These are phyloP conservation scores for Brachionus asplanchnoidis DNA, from an alignment of 1,140 invertebrate species.

Conservation along the genomic window DNA sequence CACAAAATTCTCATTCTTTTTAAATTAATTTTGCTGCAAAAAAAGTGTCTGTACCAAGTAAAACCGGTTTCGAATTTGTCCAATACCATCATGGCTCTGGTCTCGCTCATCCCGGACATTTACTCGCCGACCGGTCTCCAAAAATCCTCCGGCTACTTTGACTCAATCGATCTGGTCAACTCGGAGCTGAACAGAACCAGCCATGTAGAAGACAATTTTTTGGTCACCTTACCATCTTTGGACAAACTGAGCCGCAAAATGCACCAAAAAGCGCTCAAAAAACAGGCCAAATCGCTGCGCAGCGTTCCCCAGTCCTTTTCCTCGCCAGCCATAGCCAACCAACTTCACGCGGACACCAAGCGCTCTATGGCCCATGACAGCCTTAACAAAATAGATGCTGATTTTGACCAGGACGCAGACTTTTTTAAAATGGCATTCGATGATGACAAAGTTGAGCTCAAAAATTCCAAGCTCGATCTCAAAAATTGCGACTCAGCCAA, in stretches of 20 bases:
- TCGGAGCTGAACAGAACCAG: neutral
- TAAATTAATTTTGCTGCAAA: conserved; percentile 83
- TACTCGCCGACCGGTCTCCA: neutral
- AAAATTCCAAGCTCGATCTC: neutral
- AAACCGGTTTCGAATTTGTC: conserved; percentile 85
- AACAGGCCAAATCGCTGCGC: neutral
- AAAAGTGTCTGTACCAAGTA: conserved; percentile 77
- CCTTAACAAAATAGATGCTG: neutral
- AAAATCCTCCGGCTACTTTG: conserved; percentile 27
- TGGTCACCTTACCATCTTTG: neutral
- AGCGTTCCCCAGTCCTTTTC: neutral
- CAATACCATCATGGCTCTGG: conserved; percentile 74
- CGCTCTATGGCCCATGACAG: no score
- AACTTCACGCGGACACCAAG: neutral
- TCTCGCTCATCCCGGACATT: conserved; percentile 82
- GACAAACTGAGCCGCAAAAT: conserved; percentile 10
- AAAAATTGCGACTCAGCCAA: neutral
- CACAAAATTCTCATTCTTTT: conserved; percentile 88
- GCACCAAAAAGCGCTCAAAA: conserved; percentile 24
- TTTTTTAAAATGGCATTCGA: conserved; percentile 10
- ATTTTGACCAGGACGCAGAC: neutral
- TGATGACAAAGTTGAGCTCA: conserved; percentile 20
- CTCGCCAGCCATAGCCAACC: neutral
- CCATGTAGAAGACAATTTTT: neutral
- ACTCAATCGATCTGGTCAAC: conserved; percentile 31